Percentiles rank a stretch among this genome's conserved stretches.
Conservation (phyloP, 2,113 vertebrate genomes). For the Dicerorhinus sumatrensis region DNA sequence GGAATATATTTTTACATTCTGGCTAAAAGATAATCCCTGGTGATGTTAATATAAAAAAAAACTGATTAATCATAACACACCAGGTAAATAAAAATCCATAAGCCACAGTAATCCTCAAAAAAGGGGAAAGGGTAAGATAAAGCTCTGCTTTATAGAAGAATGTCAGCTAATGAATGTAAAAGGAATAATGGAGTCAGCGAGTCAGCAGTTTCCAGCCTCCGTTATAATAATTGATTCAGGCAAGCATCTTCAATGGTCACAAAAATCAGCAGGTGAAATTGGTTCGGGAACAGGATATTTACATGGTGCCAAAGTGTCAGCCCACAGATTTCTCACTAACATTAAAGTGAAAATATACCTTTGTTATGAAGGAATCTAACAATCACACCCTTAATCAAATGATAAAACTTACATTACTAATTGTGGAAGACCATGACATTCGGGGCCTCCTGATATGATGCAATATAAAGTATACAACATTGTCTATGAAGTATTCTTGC, state of each 20-base stretch:
- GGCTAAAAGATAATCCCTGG: not conserved
- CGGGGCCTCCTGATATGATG: not conserved
- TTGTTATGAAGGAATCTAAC: not conserved
- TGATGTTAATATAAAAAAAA: conserved; percentile 4
- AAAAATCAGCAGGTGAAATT: not conserved
- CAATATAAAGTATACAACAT: not conserved
- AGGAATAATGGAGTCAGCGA: not conserved
- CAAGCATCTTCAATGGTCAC: not conserved
- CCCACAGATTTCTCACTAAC: not conserved
- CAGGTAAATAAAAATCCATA: not conserved
- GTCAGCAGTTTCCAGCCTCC: not conserved
- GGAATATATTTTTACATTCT: conserved; percentile 9
- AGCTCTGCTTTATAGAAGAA: not conserved
- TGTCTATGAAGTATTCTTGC: not conserved
- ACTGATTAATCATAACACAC: not conserved
- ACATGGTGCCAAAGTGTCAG: not conserved
- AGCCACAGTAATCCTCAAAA: not conserved
- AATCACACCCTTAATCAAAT: not conserved
- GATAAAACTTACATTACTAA: not conserved
- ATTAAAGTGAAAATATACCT: not conserved
- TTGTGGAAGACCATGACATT: not conserved
- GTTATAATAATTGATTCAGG: not conserved
- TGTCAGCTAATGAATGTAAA: not conserved
- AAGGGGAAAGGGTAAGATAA: not conserved
- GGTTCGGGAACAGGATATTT: not conserved